Percentiles rank a stretch among this genome's conserved stretches.
These are phyloP conservation scores for Haliaeetus vocifer DNA, from an alignment of 2,797 vertebrate species.

Conservation along the genomic window DNA sequence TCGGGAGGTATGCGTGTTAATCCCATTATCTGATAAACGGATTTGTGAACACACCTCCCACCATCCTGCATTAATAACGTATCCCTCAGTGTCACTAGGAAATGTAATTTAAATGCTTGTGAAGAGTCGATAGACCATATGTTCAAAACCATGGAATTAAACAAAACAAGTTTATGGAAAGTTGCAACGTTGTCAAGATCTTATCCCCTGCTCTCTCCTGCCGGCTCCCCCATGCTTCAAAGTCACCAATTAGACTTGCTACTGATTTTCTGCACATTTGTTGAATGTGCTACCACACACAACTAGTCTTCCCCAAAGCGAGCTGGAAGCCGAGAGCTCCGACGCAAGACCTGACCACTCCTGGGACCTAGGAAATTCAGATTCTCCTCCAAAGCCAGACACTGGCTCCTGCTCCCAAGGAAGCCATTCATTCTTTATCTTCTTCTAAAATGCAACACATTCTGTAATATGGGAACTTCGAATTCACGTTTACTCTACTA, in stretches of 20 bases:
- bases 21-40: constrained; percentile 75
- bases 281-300: not conserved
- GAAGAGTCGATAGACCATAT: constrained; percentile 27
- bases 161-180: constrained; percentile 56
- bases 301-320: not conserved
- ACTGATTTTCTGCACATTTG: not conserved
- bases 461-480: not conserved
- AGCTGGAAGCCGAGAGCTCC: accelerated
- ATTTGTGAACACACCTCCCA: constrained; percentile 68
- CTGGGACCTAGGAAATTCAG: not conserved
- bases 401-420: not conserved
- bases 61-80: constrained; percentile 22
- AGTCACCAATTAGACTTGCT: not conserved
- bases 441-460: not conserved
- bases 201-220: not conserved
- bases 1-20: constrained; percentile 38
- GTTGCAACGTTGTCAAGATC: not conserved
- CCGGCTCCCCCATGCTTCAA: not conserved
- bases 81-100: constrained; percentile 33
- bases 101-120: constrained; percentile 64
- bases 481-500: not conserved
- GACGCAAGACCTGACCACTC: accelerated
- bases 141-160: constrained; percentile 45
- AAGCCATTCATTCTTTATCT: not conserved
- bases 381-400: not conserved